Evolutionary conservation across 2,888 invertebrate genomes (phyloP).

Genomic region (Notodonta dromedarius): DNA sequence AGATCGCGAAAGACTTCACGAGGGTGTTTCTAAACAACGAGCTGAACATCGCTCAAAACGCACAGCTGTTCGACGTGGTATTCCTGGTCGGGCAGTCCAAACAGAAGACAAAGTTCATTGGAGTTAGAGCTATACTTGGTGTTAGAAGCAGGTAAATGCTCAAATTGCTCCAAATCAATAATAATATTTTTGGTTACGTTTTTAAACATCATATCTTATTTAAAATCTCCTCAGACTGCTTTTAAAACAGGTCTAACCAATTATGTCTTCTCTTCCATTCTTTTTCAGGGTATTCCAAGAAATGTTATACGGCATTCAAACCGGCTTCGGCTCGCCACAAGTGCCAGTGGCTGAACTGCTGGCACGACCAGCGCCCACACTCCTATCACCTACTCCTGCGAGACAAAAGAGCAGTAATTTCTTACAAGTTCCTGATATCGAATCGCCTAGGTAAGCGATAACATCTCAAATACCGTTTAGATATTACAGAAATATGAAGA

Average conservation of each 20-base stretch:
- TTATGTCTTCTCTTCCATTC: slow-evolving; percentile 11
- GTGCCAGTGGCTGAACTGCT: slow-evolving; percentile 95
- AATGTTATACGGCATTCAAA: slow-evolving; percentile 97
- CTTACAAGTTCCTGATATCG: slow-evolving; percentile 95
- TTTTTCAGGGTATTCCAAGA: slow-evolving; percentile 92
- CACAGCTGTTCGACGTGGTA: slow-evolving; percentile 94
- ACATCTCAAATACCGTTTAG: no score
- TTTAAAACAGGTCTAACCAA: no score
- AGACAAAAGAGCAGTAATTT: slow-evolving; percentile 96
- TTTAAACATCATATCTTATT: no score
- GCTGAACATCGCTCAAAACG: slow-evolving; percentile 90
- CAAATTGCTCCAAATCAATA: not conserved
- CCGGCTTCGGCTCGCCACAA: slow-evolving; percentile 96
- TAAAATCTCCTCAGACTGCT: no score
- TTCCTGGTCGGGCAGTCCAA: slow-evolving; percentile 96
- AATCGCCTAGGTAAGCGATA: slow-evolving; percentile 86
- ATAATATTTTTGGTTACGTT: no score
- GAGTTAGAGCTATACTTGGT: slow-evolving; percentile 95
- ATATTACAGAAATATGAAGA: no score
- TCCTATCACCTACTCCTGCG: slow-evolving; percentile 93
- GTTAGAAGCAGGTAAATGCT: slow-evolving; percentile 91
- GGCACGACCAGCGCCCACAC: slow-evolving; percentile 93
- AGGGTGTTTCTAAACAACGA: slow-evolving; percentile 94
- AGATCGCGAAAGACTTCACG: slow-evolving; percentile 96
- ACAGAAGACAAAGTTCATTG: slow-evolving; percentile 95